Percentiles rank a stretch among this genome's conserved stretches.
phyloP scores from a whole-genome alignment of 2,797 vertebrate species.

The Leptatherina wallacei region DNA sequence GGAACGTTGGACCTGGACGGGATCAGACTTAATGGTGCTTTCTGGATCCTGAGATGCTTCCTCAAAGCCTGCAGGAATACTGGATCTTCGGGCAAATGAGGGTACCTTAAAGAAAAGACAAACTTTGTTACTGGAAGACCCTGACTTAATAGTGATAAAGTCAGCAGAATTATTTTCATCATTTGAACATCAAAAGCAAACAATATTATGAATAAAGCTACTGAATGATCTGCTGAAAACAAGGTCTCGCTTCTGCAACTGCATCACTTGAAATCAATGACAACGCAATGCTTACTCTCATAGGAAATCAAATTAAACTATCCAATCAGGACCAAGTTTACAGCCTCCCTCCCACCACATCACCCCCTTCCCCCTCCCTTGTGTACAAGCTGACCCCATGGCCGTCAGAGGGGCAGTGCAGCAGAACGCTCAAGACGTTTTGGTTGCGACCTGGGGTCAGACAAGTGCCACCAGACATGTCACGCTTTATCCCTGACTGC shows the following conservation, averaged over 20 bases:
- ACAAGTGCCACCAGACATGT: slow-evolving; percentile 76
- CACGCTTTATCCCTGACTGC: slow-evolving; percentile 72
- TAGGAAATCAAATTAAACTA: slow-evolving; percentile 22
- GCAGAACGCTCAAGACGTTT: slow-evolving; percentile 63
- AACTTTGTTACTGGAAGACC: background rate
- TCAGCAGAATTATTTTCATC: background rate
- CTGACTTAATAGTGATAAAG: background rate
- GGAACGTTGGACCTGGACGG: slow-evolving; percentile 83
- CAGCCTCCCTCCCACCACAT: slow-evolving; percentile 12
- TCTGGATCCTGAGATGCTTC: slow-evolving; percentile 86
- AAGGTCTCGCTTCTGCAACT: background rate
- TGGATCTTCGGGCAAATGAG: slow-evolving; percentile 94
- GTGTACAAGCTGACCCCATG: slow-evolving; percentile 53
- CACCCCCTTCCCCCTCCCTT: slow-evolving; percentile 28
- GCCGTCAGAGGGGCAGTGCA: slow-evolving; percentile 63
- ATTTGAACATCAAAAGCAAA: background rate
- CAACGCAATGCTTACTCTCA: background rate
- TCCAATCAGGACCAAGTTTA: slow-evolving; percentile 25
- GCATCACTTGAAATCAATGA: slow-evolving; percentile 2
- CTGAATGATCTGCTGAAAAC: background rate
- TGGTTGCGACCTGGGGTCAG: slow-evolving; percentile 74
- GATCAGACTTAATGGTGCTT: slow-evolving; percentile 83
- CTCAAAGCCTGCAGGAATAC: slow-evolving; percentile 89
- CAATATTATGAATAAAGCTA: background rate
- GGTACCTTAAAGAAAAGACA: slow-evolving; percentile 85